Evolutionary conservation across 2,888 invertebrate species (phyloP), one percentile per base, ranked within the genome.

Genomic region (Ectemnius cavifrons): DNA sequence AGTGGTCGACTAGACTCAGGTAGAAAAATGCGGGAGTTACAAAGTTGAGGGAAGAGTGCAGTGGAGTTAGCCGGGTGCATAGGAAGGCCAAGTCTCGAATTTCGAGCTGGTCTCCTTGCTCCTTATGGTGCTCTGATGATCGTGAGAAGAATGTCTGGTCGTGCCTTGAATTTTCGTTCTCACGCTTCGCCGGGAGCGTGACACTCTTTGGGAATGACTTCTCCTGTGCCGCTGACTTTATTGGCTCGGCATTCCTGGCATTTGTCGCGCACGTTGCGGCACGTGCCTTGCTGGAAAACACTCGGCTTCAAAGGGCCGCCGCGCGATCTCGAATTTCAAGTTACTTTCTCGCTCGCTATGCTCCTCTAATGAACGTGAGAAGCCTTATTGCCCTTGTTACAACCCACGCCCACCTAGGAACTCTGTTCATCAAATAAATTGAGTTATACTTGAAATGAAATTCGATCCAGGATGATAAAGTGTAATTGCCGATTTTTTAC

Each of bases 71-170:
- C 37, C 37, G 37, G 37, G 37, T 37, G 37, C 37, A 37, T 37
- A 11, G 8, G 8, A 37, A 11, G 37, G 8, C 37, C 8, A 57
- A 71, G 64, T 69, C 72, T 77, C 47, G 64, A 75, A 75, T 75
- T 75, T 75, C 67, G 49, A 66, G 76, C 58, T 67, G 71, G 73
- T 71, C 75, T 84, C 81, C 45, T 77, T 63, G 28, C 23, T 18
- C n/a, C 70, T 79, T 67, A 84, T 86, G 79, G 57, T 75, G 58
- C 80, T 83, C 83, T 82, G 82, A 72, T 83, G 75, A 66, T 79
- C 82, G 79, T 86, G 83, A 85, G 86, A 85, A 82, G 82, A 75
- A 71, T 71, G 69, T 70, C 64, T 73, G 73, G 63, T 62, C 67
- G 65, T 59, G 66, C 62, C 68, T 59, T 52, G 65, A 16, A 70